Base-by-base conservation (phyloP, 2,797 vertebrate genomes). In the Sebastes kiyomatsui region DNA sequence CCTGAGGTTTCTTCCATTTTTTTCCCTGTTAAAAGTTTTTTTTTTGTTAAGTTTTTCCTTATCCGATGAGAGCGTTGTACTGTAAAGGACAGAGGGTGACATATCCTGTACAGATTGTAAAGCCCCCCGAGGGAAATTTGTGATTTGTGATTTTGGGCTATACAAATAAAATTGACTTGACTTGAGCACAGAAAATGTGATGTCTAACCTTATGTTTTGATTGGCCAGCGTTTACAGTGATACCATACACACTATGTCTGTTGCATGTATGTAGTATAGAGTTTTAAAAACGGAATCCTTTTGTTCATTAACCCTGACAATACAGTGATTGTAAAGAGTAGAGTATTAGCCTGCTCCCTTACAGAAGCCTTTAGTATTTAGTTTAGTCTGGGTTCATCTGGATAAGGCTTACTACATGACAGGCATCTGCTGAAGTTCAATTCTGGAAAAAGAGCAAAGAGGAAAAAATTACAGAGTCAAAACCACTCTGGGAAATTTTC, bases 401-500 rank as follows among this genome's bases (percentile, higher is more conserved):
- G 67, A 11, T 20, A 27, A 33, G 2, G 6, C 52, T 42, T 25
- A 58, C 32, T 8, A 35, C 22, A 54, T 9, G 32, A 5, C 58
- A 68, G 67, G 42, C 62, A 38, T 79, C 77, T 80, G 66, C 64
- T 68, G 1, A 79, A 54, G 20, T 73, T 79, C 8, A 66, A 20
- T 33, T 30, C 33, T 65, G 76, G 73, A 76, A 81, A 77, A 77
- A 71, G n/a, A 61, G 25, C 16, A 27, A 4, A 65, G 60, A 38
- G 85, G 84, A 83, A 87, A 77, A 81, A 81, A 81, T 78, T 69
- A 84, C 68, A 79, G 60, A 59, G 80, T 77, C 46, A 60, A 82
- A 87, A 64, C 78, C 74, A 80, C 54, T 76, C 76, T 82, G 85
- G 75, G 79, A 86, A 84, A 69, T 6, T 67, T 90, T 90, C 84